Base-by-base conservation (phyloP, 2,113 vertebrate genomes). In the Seriola aureovittata region DNA sequence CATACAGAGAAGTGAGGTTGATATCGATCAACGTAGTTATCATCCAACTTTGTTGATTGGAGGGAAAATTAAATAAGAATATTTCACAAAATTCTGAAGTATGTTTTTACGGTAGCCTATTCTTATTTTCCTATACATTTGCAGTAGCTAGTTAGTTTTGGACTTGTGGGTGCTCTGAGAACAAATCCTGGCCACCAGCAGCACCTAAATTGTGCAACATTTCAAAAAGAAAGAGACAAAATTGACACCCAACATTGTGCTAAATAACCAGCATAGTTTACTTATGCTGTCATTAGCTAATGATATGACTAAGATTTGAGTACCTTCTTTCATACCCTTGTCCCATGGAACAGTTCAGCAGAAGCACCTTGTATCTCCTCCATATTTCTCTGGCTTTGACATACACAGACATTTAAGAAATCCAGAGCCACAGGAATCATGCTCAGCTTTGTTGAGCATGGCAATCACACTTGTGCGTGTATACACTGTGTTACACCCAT, bases 401-500 rank as follows among this genome's bases (percentile, higher is more conserved):
- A 74, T 63, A 46, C 44, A 42, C 36, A 62, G 48, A 66, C 52
- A 72, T 81, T 21, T 71, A 44, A 84, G 46, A 23, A 76, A 67
- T 71, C 62, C 71, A 83, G 11, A 85, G 48, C 52, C 55, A 69
- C 71, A 55, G 65, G 68, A 80, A 73, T 69, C 57, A 32, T 44
- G 34, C 69, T 64, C 72, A 34, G 71, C 65, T 85, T 72, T 69
- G 58, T 83, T 63, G 17, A 83, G 70, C 52, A 74, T 88, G 86
- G 70, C 79, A 78, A 73, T 87, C 83, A 82, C 82, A 75, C 73
- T 85, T 85, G 82, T 66, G 66, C 82, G 78, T 70, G 64, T 75
- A 82, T 84, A 92, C 79, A 90, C 54, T 65, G 71, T 70, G 55
- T 78, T 75, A 75, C 38, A 55, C 23, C 44, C 57, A 79, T 84